These are phyloP conservation scores for Pandemis cinnamomeana DNA, from an alignment of 2,888 invertebrate genomes.

Conservation along the genomic window DNA sequence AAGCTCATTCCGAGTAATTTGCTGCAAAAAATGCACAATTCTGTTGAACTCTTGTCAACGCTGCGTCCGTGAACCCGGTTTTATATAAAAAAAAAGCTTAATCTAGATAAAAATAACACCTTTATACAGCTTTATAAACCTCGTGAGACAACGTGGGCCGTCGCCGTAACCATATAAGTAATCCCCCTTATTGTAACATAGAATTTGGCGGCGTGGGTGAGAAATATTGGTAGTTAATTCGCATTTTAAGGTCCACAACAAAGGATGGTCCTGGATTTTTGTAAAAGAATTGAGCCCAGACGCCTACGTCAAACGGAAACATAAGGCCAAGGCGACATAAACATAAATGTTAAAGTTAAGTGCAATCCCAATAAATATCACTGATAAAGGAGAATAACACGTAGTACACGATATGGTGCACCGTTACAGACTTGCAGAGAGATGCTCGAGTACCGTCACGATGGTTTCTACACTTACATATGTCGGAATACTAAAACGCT, in stretches of 20 bases:
- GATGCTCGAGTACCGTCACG: slow-evolving; percentile 39
- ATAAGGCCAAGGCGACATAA: slow-evolving; percentile 69
- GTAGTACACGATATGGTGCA: slow-evolving; percentile 70
- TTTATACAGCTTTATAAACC: slow-evolving; percentile 61
- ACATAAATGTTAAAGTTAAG: slow-evolving; percentile 72
- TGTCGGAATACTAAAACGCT: neutral
- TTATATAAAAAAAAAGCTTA: slow-evolving; percentile 65
- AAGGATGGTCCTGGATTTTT: slow-evolving; percentile 61
- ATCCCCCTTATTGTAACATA: slow-evolving; percentile 68
- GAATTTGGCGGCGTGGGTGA: slow-evolving; percentile 72
- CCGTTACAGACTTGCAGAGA: slow-evolving; percentile 56
- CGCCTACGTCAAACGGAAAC: slow-evolving; percentile 77
- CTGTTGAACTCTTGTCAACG: slow-evolving; percentile 63
- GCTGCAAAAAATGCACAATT: slow-evolving; percentile 80
- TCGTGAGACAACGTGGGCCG: slow-evolving; percentile 71
- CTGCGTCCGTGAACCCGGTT: slow-evolving; percentile 69
- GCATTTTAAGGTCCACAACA: slow-evolving; percentile 58
- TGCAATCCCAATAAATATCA: slow-evolving; percentile 77
- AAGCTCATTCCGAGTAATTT: slow-evolving; percentile 67
- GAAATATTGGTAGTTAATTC: slow-evolving; percentile 64
- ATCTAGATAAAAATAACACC: slow-evolving; percentile 79
- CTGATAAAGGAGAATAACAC: slow-evolving; percentile 75
- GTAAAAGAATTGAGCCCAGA: slow-evolving; percentile 69
- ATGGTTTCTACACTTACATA: neutral
- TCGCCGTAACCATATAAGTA: slow-evolving; percentile 66